phyloP scores from a whole-genome alignment of 2,113 vertebrate species.

The Campylorhamphus procurvoides region DNA sequence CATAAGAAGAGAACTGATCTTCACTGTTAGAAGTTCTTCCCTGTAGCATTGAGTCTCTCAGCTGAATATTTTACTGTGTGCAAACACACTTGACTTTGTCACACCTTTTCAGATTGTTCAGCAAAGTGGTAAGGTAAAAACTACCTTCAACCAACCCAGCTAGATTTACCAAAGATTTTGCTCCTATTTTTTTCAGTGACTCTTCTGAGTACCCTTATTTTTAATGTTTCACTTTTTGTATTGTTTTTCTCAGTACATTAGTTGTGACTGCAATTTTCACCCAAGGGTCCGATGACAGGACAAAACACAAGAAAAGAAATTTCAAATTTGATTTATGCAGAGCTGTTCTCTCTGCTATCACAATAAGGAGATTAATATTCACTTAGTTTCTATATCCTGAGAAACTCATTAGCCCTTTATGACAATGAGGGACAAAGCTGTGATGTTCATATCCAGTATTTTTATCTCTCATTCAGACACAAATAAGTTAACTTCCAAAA shows the following conservation, averaged over 20 bases:
- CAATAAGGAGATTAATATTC: background rate
- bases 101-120: background rate
- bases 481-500: background rate
- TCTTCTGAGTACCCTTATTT: background rate
- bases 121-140: background rate
- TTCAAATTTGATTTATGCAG: background rate
- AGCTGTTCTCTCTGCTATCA: background rate
- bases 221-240: background rate
- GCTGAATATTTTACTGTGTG: background rate
- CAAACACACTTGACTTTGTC: background rate
- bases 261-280: background rate
- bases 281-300: background rate
- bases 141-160: background rate
- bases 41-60: background rate
- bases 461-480: background rate
- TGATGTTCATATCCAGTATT: background rate
- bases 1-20: background rate
- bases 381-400: background rate
- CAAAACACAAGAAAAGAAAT: background rate
- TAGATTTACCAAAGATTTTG: background rate
- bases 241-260: background rate
- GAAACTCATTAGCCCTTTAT: background rate
- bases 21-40: background rate
- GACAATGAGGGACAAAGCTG: background rate
- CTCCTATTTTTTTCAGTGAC: background rate